phyloP scores from a whole-genome alignment of 2,797 vertebrate genomes.

The Enteromius paludinosus region DNA sequence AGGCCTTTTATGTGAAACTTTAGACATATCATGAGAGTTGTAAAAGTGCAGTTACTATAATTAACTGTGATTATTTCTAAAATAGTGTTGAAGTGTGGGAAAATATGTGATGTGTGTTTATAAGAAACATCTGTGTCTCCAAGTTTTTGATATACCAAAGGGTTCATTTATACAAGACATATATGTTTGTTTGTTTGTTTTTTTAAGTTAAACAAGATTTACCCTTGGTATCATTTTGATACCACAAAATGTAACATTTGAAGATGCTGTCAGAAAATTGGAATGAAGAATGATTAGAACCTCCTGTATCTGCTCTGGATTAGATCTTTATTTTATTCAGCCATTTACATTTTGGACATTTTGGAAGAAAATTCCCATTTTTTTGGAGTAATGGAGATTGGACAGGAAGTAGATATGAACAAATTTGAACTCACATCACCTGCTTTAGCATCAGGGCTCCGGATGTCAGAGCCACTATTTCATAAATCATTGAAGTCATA shows the following conservation, averaged over 20 bases:
- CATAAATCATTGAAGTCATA: slow-evolving; percentile 1
- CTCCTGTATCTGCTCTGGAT: not conserved
- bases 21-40: slow-evolving; percentile 18
- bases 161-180: slow-evolving; percentile 23
- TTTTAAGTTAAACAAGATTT: not conserved
- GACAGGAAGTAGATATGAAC: not conserved
- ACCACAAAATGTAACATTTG: not conserved
- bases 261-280: not conserved
- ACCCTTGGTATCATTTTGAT: not conserved
- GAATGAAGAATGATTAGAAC: not conserved
- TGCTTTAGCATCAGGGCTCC: not conserved
- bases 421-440: not conserved
- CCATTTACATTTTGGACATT: not conserved
- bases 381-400: not conserved
- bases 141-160: slow-evolving; percentile 12
- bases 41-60: not conserved
- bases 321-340: not conserved
- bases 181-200: not conserved
- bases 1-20: not conserved
- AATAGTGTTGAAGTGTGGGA: slow-evolving; percentile 29
- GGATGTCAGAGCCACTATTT: not conserved
- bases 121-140: slow-evolving; percentile 28
- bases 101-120: slow-evolving; percentile 35
- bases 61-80: slow-evolving; percentile 19
- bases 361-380: not conserved